Evolutionary conservation across 1,140 invertebrate genomes (phyloP).

Genomic region (Watersipora subatra): DNA sequence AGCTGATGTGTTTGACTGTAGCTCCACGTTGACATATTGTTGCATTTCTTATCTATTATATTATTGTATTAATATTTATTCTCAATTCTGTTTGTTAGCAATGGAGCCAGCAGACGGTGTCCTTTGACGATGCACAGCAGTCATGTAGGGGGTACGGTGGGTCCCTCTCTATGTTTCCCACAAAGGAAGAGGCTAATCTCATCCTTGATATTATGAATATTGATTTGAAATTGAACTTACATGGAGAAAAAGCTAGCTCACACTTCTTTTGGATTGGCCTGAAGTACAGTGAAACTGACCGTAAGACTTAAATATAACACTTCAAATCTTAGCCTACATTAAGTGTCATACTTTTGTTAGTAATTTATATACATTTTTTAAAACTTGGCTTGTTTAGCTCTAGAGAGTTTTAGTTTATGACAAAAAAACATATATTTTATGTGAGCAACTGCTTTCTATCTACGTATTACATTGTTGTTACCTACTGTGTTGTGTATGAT

Average conservation of each 20-base stretch:
- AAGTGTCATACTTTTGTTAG: too few species aligned
- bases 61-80: background rate
- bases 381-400: too few species aligned
- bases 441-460: too few species aligned
- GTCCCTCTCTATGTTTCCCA: background rate
- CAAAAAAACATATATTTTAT: too few species aligned
- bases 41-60: background rate
- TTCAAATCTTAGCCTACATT: too few species aligned
- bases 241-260: background rate
- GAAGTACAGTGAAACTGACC: too few species aligned
- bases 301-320: too few species aligned
- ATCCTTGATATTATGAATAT: background rate
- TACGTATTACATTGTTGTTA: too few species aligned
- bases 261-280: background rate
- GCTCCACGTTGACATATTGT: too few species aligned
- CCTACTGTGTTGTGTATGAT: too few species aligned
- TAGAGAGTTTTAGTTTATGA: too few species aligned
- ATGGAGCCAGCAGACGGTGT: background rate
- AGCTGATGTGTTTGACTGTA: background rate
- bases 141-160: background rate
- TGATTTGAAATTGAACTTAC: background rate
- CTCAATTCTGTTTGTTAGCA: background rate
- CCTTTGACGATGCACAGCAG: background rate
- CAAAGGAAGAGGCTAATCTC: background rate
- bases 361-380: too few species aligned